Conservation (phyloP, 2,888 invertebrate genomes). For the Ceraclea dissimilis region DNA sequence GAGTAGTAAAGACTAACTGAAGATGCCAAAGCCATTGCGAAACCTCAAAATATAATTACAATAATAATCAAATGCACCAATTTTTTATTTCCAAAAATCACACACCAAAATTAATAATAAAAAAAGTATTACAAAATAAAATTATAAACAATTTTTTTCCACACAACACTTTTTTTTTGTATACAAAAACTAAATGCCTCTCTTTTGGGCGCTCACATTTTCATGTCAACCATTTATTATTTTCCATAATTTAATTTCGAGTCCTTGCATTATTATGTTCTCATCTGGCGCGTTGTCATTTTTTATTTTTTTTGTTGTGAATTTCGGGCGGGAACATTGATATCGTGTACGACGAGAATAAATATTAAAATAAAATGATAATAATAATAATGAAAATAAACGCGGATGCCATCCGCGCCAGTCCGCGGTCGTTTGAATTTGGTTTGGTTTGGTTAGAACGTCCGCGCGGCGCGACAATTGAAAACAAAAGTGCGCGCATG, state of each 20-base stretch:
- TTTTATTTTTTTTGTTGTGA: conserved; percentile 28
- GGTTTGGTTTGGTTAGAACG: conserved; percentile 23
- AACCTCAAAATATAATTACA: conserved; percentile 11
- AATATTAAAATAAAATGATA: not conserved
- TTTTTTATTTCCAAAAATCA: conserved; percentile 10
- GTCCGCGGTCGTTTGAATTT: conserved; percentile 35
- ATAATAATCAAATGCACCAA: conserved; percentile 14
- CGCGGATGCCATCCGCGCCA: conserved; percentile 38
- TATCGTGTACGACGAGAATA: conserved; percentile 24
- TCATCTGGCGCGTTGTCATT: not conserved
- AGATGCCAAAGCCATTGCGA: conserved; percentile 50
- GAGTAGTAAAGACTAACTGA: conserved; percentile 63
- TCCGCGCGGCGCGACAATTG: conserved; percentile 18
- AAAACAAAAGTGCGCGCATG: conserved; percentile 24
- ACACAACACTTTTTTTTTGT: conserved; percentile 12
- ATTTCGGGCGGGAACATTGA: conserved; percentile 28
- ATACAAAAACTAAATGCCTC: conserved; percentile 6
- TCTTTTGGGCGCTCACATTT: conserved; percentile 9
- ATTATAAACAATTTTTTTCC: conserved; percentile 7
- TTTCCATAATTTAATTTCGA: not conserved
- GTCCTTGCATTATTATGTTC: not conserved
- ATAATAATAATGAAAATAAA: conserved; percentile 3
- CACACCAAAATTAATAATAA: conserved; percentile 13
- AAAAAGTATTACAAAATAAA: conserved; percentile 14
- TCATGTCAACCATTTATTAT: conserved; percentile 3